These are phyloP conservation scores for Odontothrips loti DNA, from an alignment of 2,888 invertebrate species.

Conservation along the genomic window DNA sequence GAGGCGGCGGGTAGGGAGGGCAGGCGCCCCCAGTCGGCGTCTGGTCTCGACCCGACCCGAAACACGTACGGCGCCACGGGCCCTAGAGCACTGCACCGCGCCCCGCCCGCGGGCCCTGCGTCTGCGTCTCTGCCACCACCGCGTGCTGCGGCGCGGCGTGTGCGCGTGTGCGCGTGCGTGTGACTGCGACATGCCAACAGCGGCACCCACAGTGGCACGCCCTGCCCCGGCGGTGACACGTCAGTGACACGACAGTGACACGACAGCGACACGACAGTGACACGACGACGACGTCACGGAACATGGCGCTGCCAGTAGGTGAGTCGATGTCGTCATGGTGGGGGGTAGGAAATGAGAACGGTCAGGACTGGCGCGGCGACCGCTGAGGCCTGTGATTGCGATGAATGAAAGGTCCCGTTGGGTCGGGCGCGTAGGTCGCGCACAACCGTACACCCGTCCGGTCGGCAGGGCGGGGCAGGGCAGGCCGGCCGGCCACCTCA, in stretches of 20 bases:
- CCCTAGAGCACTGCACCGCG: no score
- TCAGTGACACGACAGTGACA: neutral
- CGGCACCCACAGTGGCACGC: neutral
- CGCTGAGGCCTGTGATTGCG: neutral
- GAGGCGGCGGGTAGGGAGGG: neutral
- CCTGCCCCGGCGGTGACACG: neutral
- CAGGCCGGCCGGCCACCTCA: neutral
- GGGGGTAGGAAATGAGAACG: neutral
- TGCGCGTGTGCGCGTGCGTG: neutral
- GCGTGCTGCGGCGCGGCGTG: neutral
- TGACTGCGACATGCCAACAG: neutral
- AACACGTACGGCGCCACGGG: no score
- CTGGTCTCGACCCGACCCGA: slow-evolving; percentile 1
- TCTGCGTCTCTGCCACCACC: neutral
- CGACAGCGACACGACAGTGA: neutral
- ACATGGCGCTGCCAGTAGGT: slow-evolving; percentile 3
- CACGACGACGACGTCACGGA: neutral
- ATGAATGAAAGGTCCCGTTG: neutral
- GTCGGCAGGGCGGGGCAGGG: neutral
- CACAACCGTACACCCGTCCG: neutral
- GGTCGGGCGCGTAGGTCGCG: neutral
- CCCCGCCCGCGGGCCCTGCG: neutral
- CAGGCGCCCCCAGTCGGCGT: slow-evolving; percentile 15
- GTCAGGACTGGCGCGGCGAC: neutral
- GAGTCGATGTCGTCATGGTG: neutral